Conservation (phyloP, 2,113 vertebrate species). For the Oncorhynchus masou region DNA sequence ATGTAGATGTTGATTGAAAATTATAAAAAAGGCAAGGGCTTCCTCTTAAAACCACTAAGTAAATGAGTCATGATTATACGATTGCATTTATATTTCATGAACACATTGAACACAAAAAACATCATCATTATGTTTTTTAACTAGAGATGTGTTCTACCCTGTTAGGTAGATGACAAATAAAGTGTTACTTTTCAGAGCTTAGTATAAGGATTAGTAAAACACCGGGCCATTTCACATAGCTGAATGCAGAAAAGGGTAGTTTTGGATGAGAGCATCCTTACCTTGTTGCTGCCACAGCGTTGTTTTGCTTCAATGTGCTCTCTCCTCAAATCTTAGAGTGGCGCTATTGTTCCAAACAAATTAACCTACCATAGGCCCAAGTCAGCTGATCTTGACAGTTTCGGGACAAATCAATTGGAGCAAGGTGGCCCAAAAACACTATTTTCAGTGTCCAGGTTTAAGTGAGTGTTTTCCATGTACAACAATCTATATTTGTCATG, state of each 20-base stretch:
- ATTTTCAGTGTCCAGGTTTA: not conserved
- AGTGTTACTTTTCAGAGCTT: not conserved
- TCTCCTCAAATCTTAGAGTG: not conserved
- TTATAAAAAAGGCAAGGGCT: not conserved
- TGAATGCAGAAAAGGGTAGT: not conserved
- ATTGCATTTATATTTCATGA: not conserved
- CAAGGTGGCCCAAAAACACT: not conserved
- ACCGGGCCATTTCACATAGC: not conserved
- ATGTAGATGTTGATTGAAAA: not conserved
- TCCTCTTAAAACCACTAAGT: not conserved
- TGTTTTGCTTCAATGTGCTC: not conserved
- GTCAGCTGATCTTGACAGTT: not conserved
- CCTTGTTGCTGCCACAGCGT: not conserved
- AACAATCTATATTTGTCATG: no score
- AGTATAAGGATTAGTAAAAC: not conserved
- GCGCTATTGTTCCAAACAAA: not conserved
- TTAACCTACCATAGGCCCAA: not conserved
- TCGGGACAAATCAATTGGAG: conserved; percentile 11
- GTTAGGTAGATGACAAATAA: not conserved
- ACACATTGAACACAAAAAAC: not conserved
- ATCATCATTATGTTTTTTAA: not conserved
- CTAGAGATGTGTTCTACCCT: not conserved
- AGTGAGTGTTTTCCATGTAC: not conserved
- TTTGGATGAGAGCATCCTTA: not conserved
- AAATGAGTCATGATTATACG: not conserved